A percentile compares a stretch with the other conserved stretches of the same genome.
Conservation (phyloP, 2,113 vertebrate genomes). For the Leucopsar rothschildi region DNA sequence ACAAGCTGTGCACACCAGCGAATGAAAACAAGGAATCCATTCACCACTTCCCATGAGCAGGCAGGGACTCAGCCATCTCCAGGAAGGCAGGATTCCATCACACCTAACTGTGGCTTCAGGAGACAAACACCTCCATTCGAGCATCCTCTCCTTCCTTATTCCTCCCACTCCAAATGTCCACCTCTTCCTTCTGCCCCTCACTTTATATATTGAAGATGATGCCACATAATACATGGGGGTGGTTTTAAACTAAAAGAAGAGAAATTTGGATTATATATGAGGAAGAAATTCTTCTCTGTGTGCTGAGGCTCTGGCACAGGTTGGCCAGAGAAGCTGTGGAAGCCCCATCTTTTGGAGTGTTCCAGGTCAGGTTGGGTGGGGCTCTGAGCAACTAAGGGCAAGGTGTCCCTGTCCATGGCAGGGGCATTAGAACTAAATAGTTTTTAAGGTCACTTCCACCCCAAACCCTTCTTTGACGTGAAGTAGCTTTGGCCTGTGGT, state of each 20-base stretch:
- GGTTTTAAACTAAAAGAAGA: neutral
- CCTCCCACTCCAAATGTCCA: neutral
- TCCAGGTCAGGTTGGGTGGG: neutral
- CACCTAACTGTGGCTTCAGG: fast-evolving
- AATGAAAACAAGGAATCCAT: neutral
- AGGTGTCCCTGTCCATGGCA: neutral
- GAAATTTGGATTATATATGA: neutral
- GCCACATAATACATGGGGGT: fast-evolving
- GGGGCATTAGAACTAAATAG: neutral
- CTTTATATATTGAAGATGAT: fast-evolving
- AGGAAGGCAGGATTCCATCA: neutral
- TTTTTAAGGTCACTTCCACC: neutral
- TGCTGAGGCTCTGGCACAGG: neutral
- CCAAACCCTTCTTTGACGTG: neutral
- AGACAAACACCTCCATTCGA: fast-evolving
- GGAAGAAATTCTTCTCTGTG: neutral
- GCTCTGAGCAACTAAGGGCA: neutral
- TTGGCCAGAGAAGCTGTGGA: neutral
- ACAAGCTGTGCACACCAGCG: no score
- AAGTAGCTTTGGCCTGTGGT: neutral
- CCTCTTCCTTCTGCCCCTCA: neutral
- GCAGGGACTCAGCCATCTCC: neutral
- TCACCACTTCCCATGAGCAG: neutral
- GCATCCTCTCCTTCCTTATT: neutral
- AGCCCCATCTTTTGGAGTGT: neutral